A percentile compares a stretch with the other conserved stretches of the same genome.
Evolutionary conservation across 1,140 invertebrate genomes (phyloP).

Genomic region (Macrobrachium nipponense): DNA sequence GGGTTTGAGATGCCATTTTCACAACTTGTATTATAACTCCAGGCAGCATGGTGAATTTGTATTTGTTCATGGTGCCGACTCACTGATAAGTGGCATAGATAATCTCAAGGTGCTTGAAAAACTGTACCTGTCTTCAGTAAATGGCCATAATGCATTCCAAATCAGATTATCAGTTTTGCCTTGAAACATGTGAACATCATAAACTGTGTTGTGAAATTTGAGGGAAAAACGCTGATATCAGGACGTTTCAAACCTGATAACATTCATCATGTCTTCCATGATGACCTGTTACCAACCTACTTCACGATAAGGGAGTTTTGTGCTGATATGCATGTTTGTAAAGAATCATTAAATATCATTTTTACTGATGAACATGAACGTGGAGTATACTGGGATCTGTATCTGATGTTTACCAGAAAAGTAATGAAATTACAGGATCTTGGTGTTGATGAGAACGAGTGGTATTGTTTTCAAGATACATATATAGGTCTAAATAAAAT

Average conservation of each 20-base stretch:
- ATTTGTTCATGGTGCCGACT: not conserved
- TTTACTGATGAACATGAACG: not conserved
- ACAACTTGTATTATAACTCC: not conserved
- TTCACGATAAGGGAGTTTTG: not conserved
- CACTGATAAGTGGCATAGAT: not conserved
- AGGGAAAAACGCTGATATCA: not conserved
- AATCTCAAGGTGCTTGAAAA: not conserved
- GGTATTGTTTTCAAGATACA: not conserved
- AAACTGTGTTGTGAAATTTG: not conserved
- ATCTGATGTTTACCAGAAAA: not conserved
- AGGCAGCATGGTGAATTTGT: conserved; percentile 1
- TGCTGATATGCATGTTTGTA: not conserved
- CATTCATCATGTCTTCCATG: not conserved
- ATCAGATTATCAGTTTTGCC: not conserved
- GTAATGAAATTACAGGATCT: not conserved
- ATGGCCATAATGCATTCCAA: not conserved
- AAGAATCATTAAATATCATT: not conserved
- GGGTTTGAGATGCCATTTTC: not conserved
- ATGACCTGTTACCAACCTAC: not conserved
- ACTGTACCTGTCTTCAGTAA: not conserved
- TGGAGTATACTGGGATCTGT: not conserved
- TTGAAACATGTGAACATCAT: too few relatives aligned
- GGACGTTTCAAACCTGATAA: conserved; percentile 20
- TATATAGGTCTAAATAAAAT: not conserved
- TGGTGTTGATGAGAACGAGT: not conserved